A percentile compares a stretch with the other conserved stretches of the same genome.
phyloP scores from a whole-genome alignment of 1,140 invertebrate species.

The Pseudobourletiella spinata region DNA sequence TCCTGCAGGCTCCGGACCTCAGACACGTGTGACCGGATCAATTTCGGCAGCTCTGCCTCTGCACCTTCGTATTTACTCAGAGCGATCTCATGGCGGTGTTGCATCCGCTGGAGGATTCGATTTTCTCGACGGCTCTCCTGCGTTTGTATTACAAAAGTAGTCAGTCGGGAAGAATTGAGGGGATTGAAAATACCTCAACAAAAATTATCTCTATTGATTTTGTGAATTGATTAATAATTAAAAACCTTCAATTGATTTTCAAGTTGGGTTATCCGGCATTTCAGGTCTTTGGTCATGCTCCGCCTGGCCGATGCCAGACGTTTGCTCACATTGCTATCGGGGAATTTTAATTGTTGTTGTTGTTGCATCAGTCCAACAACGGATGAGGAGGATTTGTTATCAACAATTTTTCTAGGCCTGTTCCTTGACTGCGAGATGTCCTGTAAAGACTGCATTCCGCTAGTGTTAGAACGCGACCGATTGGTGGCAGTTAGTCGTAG shows the following conservation, averaged over 20 bases:
- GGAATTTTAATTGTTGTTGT: no score
- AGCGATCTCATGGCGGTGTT: neutral
- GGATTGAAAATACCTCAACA: no score
- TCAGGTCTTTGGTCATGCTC: neutral
- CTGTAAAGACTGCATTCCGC: no score
- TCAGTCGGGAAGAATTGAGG: no score
- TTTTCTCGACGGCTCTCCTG: neutral
- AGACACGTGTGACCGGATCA: neutral
- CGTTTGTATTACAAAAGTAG: neutral
- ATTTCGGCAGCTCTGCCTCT: conserved; percentile 4
- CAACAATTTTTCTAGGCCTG: no score
- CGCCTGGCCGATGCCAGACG: neutral
- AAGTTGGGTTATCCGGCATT: neutral
- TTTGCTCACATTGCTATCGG: neutral
- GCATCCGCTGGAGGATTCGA: neutral
- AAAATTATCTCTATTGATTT: no score
- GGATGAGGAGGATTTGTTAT: no score
- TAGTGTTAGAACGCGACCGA: no score
- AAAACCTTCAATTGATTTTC: neutral
- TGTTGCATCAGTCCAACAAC: no score
- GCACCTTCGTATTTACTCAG: conserved; percentile 7
- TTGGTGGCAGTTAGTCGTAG: no score
- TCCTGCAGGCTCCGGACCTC: conserved; percentile 1
- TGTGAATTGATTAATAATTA: neutral
- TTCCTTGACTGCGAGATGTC: no score